A percentile compares a stretch with the other conserved stretches of the same genome.
Conservation (phyloP, 2,888 invertebrate genomes). For the Leptinotarsa juncta region DNA sequence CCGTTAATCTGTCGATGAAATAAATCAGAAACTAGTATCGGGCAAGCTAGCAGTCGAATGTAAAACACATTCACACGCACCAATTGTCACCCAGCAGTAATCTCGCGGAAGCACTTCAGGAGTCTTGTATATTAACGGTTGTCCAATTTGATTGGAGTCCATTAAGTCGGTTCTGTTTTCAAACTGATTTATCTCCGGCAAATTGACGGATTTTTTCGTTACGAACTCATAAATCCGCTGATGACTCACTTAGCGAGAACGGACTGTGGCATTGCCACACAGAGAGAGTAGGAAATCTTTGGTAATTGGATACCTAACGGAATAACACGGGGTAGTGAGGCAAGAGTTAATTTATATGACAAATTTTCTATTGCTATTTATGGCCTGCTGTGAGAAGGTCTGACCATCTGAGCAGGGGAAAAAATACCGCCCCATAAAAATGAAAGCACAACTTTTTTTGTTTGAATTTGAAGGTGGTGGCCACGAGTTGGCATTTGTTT, state of each 20-base stretch:
- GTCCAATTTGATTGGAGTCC: constrained; percentile 22
- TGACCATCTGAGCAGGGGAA: too few relatives aligned
- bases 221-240: background rate
- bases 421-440: too few relatives aligned
- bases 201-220: constrained; percentile 21
- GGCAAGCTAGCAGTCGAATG: background rate
- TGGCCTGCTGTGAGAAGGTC: too few relatives aligned
- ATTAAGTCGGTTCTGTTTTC: constrained; percentile 23
- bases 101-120: constrained; percentile 23
- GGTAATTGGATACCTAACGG: constrained; percentile 1
- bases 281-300: constrained; percentile 6
- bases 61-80: constrained; percentile 16
- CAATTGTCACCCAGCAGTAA: background rate
- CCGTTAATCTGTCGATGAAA: background rate
- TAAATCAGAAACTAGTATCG: constrained; percentile 2
- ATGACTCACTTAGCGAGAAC: constrained; percentile 8
- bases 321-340: background rate
- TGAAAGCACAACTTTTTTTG: too few relatives aligned
- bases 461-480: too few relatives aligned
- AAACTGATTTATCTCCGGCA: constrained; percentile 19
- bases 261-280: constrained; percentile 8
- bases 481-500: too few relatives aligned
- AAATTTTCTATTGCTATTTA: background rate
- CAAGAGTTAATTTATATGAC: constrained; percentile 1
- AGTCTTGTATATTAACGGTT: constrained; percentile 19